Evolutionary conservation across 92 coral and sea anemone genomes (phyloP), one percentile per base, ranked within the genome.

Genomic region (Nematostella vectensis): DNA sequence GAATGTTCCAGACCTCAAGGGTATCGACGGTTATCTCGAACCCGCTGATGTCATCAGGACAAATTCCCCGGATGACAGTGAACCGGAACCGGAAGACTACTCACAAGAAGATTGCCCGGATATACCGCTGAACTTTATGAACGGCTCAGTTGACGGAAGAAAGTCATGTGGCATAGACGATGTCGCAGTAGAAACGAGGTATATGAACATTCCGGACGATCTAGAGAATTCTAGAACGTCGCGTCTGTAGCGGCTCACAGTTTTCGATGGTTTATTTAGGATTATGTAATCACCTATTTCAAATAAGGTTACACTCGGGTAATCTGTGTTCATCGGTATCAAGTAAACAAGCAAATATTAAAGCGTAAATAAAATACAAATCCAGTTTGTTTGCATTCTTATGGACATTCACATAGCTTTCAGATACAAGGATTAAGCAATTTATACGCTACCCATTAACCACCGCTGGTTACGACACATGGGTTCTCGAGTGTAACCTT

Each of bases 1-100:
- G 13, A 18, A 66, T 22, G 55, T 42, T 13, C 51, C 57, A 19
- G 8, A 26, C 37, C 44, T 43, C 31, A 66, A 47, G 27, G 63
- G 55, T 11, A 24, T 10, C 6, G 72, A 66, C 47, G 72, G 63
- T 16, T 66, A 66, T 47, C 55, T 66, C 2, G 54, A 44, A 26
- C 72, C 72, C 4, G 10, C 72, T 4, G 72, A 66, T 40, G 38
- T 55, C 53, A 57, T 54, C 12, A 43, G 27, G 8, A 0, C 51
- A 6, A 45, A 22, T 6, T 4, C 29, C 16, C 44, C 27, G 8
- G 47, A 55, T 19, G 15, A 28, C 1, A 11, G 43, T 3, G 54
- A 55, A 20, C 22, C 28, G 27, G 60, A 50, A 25, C 38, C 31
- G 15, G 17, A 38, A 6, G 55, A 26, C 0, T 25, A 27, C 15